These are phyloP conservation scores for Strix occidentalis DNA, from an alignment of 2,797 vertebrate species.

Conservation along the genomic window DNA sequence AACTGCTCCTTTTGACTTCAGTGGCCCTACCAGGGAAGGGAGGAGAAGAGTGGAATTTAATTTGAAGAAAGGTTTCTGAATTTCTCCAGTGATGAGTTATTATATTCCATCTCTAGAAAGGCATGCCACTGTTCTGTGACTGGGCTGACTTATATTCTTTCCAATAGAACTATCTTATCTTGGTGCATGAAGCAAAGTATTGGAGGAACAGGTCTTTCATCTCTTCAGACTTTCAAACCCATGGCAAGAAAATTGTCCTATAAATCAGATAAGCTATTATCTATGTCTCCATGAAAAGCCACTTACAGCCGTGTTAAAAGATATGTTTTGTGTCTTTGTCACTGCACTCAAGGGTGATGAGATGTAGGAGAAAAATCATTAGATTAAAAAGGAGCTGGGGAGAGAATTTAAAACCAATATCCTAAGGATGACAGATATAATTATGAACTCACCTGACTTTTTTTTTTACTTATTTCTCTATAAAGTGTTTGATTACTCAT, in stretches of 20 bases:
- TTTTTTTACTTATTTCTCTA: background rate
- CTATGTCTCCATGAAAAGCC: constrained; percentile 3
- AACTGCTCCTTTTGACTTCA: background rate
- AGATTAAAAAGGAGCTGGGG: background rate
- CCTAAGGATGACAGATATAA: background rate
- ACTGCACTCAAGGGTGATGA: constrained; percentile 19
- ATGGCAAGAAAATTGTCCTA: constrained; percentile 16
- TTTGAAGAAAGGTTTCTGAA: background rate
- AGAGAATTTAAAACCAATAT: constrained; percentile 42
- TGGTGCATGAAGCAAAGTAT: background rate
- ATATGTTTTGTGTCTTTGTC: constrained; percentile 37
- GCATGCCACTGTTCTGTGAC: background rate
- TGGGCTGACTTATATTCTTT: background rate
- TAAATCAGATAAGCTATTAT: constrained; percentile 57
- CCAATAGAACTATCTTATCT: background rate
- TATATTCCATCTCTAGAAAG: background rate
- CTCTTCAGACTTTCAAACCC: constrained; percentile 36
- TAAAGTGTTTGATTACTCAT: background rate
- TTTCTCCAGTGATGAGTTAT: background rate
- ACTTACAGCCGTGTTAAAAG: background rate
- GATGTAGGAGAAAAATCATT: constrained; percentile 3
- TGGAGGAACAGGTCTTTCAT: constrained; percentile 8
- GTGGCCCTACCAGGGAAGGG: background rate
- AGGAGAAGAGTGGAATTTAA: background rate
- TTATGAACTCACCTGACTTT: background rate